Evolutionary conservation across 2,888 invertebrate species (phyloP).

Genomic region (Drosophila longiperda): DNA sequence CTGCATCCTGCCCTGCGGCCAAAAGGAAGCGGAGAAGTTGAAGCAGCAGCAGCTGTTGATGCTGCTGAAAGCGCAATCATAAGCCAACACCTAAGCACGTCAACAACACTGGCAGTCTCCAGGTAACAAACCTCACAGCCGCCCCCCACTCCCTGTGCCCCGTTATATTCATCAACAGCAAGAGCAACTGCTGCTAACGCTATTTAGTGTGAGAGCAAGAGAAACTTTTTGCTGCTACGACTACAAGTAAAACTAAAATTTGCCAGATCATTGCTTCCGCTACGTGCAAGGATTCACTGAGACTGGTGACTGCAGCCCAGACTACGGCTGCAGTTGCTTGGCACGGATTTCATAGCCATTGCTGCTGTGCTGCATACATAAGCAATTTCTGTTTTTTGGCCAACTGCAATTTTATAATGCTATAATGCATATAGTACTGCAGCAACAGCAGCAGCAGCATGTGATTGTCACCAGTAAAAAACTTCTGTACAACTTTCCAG

Average conservation of each 20-base stretch:
- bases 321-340: slow-evolving; percentile 32
- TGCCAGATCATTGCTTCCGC: slow-evolving; percentile 78
- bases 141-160: no score
- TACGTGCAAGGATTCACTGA: slow-evolving; percentile 72
- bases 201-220: slow-evolving; percentile 70
- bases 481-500: slow-evolving; percentile 40
- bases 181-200: slow-evolving; percentile 51
- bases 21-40: slow-evolving; percentile 33
- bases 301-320: slow-evolving; percentile 21
- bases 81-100: slow-evolving; percentile 80
- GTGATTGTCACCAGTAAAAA: slow-evolving; percentile 64
- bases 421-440: slow-evolving; percentile 65
- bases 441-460: slow-evolving; percentile 19
- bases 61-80: slow-evolving; percentile 74
- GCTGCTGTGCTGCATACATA: slow-evolving; percentile 59
- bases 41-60: slow-evolving; percentile 20
- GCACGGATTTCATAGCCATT: slow-evolving; percentile 53
- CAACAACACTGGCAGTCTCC: slow-evolving; percentile 66
- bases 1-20: slow-evolving; percentile 52
- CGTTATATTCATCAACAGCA: slow-evolving; percentile 51
- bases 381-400: slow-evolving; percentile 41
- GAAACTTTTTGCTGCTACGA: slow-evolving; percentile 70
- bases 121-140: slow-evolving; percentile 9
- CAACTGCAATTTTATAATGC: slow-evolving; percentile 56
- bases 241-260: slow-evolving; percentile 77